phyloP scores from a whole-genome alignment of 2,888 invertebrate species.

The Apamea epomidion region DNA sequence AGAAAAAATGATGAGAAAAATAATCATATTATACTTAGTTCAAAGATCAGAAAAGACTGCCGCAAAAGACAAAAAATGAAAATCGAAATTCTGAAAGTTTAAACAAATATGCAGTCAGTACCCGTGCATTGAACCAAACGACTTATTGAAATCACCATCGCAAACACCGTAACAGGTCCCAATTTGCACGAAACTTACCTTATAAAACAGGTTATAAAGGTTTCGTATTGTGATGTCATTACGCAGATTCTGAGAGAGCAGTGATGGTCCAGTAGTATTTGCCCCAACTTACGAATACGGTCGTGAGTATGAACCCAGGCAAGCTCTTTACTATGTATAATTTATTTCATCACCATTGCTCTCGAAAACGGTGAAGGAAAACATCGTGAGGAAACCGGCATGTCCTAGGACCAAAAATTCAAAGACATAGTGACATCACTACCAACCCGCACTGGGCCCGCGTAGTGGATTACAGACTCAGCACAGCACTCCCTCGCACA shows the following conservation, averaged over 20 bases:
- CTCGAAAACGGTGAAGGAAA: background rate
- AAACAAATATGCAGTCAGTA: background rate
- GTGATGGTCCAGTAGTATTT: background rate
- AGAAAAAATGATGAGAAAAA: background rate
- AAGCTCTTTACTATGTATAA: background rate
- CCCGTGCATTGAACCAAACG: background rate
- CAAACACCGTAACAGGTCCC: slow-evolving; percentile 13
- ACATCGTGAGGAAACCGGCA: background rate
- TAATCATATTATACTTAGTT: background rate
- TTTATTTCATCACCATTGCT: background rate
- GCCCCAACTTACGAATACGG: too few relatives aligned
- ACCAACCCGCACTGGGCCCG: background rate
- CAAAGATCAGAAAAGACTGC: too few relatives aligned
- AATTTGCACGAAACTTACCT: background rate
- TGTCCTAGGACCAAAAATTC: background rate
- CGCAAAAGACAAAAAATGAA: background rate
- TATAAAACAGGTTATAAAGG: slow-evolving; percentile 20
- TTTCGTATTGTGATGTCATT: slow-evolving; percentile 18
- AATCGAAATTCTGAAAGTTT: background rate
- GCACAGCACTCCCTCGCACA: too few relatives aligned
- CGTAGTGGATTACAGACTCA: background rate
- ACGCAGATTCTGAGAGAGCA: background rate
- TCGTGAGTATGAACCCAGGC: background rate
- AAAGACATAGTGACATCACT: background rate
- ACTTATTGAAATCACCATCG: background rate